Base-by-base conservation (phyloP, 2,888 invertebrate species). In the Stenurella melanura region DNA sequence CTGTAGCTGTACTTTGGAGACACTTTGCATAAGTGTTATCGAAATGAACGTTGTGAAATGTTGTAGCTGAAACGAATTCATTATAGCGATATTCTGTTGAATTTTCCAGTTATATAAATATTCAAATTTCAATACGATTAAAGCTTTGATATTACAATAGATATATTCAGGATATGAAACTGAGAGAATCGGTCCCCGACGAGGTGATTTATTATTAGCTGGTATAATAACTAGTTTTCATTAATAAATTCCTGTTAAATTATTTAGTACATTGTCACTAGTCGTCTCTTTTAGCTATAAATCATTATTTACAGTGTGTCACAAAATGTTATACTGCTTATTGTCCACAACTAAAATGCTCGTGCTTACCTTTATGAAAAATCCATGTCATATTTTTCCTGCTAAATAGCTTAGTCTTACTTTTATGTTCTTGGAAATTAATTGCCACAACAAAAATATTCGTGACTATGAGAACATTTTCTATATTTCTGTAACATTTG, bases 71-170 rank as follows among this genome's bases (percentile, higher is more conserved):
- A 64, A 64, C 38, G 38, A 38, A 64, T 64, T 34, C 63, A 38
- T 21, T 38, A 38, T 38, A 38, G 3, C 18, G 63, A 64, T 64
- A 64, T 38, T 0, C 15, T 50, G n/a, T n/a, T 18, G 63, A 64
- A 38, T 64, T 38, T 64, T 38, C 34, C 38, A 34, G 34, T 17
- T 64, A 38, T 11, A 34, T 17, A 64, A 64, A 64, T 21, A 50
- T 50, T 64, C 17, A 17, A 30, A 61, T 18, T 64, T 18, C 63
- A 19, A 64, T 64, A 64, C 38, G 63, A 64, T 64, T 64, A 64
- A 64, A 21, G 63, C 17, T 64, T 64, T 64, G 38, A 64, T 34
- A 11, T 0, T 17, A 38, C 63, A 38, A 34, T 64, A 64, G 63
- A 38, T 64, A 38, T 19, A 64, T n/a, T 38, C 15, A 15, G 63